phyloP scores from a whole-genome alignment of 2,888 invertebrate species.

The Heteromurus nitidus region DNA sequence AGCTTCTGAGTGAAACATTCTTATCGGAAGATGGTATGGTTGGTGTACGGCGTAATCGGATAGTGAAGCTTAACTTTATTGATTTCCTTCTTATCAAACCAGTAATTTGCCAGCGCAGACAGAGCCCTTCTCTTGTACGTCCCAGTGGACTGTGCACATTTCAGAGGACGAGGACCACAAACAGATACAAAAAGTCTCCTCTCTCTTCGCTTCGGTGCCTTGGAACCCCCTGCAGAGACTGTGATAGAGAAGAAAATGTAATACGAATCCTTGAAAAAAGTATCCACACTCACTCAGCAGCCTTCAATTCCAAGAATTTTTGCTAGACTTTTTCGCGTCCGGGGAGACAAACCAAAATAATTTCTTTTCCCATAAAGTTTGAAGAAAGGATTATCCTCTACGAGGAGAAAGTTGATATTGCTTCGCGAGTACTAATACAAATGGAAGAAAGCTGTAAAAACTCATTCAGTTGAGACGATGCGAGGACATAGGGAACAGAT shows the following conservation, averaged over 20 bases:
- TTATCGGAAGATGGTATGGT: background rate
- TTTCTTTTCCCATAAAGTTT: constrained; percentile 27
- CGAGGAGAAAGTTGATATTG: constrained; percentile 12
- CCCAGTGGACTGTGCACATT: too few species aligned
- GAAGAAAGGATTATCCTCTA: constrained; percentile 30
- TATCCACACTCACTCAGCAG: background rate
- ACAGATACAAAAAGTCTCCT: too few species aligned
- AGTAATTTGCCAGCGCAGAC: constrained; percentile 30
- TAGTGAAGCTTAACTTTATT: constrained; percentile 44
- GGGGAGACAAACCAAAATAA: constrained; percentile 3
- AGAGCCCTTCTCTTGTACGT: too few species aligned
- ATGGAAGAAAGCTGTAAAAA: constrained; percentile 38
- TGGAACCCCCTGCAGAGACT: too few species aligned
- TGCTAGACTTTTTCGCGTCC: background rate
- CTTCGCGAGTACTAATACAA: constrained; percentile 26
- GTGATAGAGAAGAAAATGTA: background rate
- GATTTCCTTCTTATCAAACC: constrained; percentile 34
- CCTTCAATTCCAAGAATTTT: background rate
- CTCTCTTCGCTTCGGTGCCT: too few species aligned
- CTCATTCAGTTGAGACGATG: constrained; percentile 16
- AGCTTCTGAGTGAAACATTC: background rate
- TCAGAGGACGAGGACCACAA: too few species aligned
- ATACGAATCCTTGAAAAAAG: background rate
- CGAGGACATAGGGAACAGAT: background rate
- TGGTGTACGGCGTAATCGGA: constrained; percentile 39